phyloP scores from a whole-genome alignment of 2,888 invertebrate genomes.

The Mythimna vitellina region DNA sequence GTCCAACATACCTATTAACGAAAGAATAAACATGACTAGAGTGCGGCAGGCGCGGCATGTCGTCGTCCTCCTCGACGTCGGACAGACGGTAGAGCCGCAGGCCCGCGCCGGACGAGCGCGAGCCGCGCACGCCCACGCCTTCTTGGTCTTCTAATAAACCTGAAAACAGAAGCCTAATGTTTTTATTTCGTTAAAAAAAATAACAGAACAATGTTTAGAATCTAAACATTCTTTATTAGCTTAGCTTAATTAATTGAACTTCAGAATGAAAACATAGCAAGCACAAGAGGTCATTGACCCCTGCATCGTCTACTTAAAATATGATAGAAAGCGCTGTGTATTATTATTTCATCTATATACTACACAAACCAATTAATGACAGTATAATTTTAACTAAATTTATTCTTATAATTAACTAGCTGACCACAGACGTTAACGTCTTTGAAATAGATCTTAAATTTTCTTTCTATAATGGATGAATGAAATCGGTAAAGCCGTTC shows the following conservation, averaged over 20 bases:
- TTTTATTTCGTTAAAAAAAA: background rate
- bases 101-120: constrained; percentile 94
- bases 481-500: too few relatives aligned
- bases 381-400: too few relatives aligned
- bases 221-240: background rate
- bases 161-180: constrained; percentile 49
- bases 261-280: background rate
- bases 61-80: constrained; percentile 95
- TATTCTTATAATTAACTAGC: background rate
- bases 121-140: constrained; percentile 96
- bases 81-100: constrained; percentile 92
- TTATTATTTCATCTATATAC: background rate
- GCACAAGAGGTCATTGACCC: background rate
- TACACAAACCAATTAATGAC: too few relatives aligned
- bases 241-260: too few relatives aligned
- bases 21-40: constrained; percentile 96
- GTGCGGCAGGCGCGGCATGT: constrained; percentile 94
- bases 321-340: background rate
- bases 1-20: constrained; percentile 91
- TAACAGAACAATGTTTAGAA: background rate
- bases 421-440: too few relatives aligned
- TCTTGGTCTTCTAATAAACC: constrained; percentile 96
- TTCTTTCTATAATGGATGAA: too few relatives aligned
- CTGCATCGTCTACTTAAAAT: background rate
- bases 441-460: too few relatives aligned